Evolutionary conservation across 92 coral and sea anemone genomes (phyloP).

Genomic region (Siderastrea radians): DNA sequence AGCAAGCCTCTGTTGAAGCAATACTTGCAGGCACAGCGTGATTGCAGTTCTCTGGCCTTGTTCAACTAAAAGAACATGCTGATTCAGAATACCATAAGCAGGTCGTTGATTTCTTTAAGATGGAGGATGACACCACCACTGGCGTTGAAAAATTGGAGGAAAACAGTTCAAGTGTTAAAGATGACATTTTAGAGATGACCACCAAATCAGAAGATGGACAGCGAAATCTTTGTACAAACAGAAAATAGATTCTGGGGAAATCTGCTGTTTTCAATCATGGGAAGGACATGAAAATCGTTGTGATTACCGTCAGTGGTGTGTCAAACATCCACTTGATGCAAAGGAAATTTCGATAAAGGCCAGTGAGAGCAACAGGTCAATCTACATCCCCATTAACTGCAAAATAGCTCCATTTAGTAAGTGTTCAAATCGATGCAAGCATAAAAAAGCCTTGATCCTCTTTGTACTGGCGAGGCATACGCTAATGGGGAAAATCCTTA

Average conservation of each 20-base stretch:
- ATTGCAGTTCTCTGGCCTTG: conserved; percentile 43
- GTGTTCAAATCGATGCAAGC: conserved; percentile 30
- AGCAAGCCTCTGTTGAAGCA: conserved; percentile 4
- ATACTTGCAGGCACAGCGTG: conserved; percentile 41
- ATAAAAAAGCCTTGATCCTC: conserved; percentile 57
- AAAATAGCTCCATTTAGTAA: background rate
- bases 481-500: conserved; percentile 25
- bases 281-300: conserved; percentile 34
- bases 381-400: conserved; percentile 22
- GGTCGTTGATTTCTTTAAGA: conserved; percentile 34
- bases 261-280: conserved; percentile 1
- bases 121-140: background rate
- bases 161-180: background rate
- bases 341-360: conserved; percentile 4
- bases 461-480: conserved; percentile 39
- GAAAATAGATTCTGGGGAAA: background rate
- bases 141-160: too few relatives aligned
- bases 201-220: conserved; percentile 46
- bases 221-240: conserved; percentile 21
- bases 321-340: conserved; percentile 37
- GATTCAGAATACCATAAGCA: conserved; percentile 36
- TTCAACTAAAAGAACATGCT: conserved; percentile 36
- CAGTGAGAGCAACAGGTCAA: conserved; percentile 8
- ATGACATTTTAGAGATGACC: conserved; percentile 37
- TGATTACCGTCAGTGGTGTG: conserved; percentile 23